Percentiles rank a stretch among this genome's conserved stretches.
These are phyloP conservation scores for Cladopsammia gracilis DNA, from an alignment of 64 coral and sea anemone species.

Conservation along the genomic window DNA sequence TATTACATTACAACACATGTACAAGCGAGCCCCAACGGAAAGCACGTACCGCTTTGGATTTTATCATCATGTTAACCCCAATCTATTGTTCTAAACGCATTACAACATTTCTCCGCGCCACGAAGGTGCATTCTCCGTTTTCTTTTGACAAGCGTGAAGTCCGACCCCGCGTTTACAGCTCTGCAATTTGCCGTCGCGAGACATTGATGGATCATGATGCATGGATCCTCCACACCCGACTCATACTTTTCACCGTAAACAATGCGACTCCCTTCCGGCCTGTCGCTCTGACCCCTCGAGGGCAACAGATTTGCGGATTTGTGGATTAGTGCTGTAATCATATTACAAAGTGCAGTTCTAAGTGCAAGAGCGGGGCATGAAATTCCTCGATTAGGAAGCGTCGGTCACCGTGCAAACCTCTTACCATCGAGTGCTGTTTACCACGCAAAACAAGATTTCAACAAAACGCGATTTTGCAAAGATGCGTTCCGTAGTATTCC, in stretches of 20 bases:
- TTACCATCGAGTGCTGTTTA: neutral
- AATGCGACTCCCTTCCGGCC: slow-evolving; percentile 57
- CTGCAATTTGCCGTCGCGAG: slow-evolving; percentile 25
- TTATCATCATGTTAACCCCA: neutral
- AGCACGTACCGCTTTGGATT: slow-evolving; percentile 39
- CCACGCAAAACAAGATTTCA: neutral
- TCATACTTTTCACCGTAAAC: slow-evolving; percentile 50
- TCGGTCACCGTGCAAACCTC: neutral
- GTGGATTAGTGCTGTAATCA: slow-evolving; percentile 48
- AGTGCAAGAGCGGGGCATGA: neutral
- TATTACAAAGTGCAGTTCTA: slow-evolving; percentile 52
- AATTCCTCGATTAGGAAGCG: neutral
- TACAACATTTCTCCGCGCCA: slow-evolving; percentile 37
- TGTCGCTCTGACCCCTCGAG: slow-evolving; percentile 41
- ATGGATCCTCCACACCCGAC: slow-evolving; percentile 33
- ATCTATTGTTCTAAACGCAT: neutral
- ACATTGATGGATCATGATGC: slow-evolving; percentile 62
- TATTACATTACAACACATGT: neutral
- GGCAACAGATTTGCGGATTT: slow-evolving; percentile 62
- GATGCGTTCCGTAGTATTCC: neutral
- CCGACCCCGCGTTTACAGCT: slow-evolving; percentile 10
- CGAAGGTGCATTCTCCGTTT: neutral
- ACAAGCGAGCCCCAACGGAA: neutral
- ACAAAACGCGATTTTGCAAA: neutral
- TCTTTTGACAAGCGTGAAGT: slow-evolving; percentile 43